Evolutionary conservation across 2,888 invertebrate genomes (phyloP), one percentile per base, ranked within the genome.

Genomic region (Pristionchus japonicus): DNA sequence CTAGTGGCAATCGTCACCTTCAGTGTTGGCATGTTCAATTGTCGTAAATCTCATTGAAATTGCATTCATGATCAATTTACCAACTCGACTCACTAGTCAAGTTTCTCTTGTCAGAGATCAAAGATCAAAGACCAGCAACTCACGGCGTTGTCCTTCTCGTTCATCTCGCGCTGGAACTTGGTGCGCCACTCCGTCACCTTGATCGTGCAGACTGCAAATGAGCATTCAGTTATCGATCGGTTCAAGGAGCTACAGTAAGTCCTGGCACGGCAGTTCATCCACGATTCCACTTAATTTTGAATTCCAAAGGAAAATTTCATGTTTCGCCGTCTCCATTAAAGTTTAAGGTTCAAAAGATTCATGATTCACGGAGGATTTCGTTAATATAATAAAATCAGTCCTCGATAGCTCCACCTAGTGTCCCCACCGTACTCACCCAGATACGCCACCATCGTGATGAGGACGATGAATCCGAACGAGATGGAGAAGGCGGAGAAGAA

Each of bases 151-250:
- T 99, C 98, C 0, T 97, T 97, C 47, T 96, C 95, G 95, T 99
- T 99, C 98, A 98, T 98, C 9, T 97, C 96, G 52, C 98, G 96
- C 92, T 98, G 97, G 95, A 96, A 99, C 95, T 98, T 97, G 0
- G 98, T 99, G 23, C 99, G 96, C 99, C 99, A 99, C 95, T 99
- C 98, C 0, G 99, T 99, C n/a, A 99, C 96, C 27, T 95, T 95
- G 93, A 99, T 96, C 0, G 99, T 99, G 20, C 96, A 96, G 94
- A 96, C 70, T 86, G 74, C 37, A 64, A 64, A 70, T 37, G 4
- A 0, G 37, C 2, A 82, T 0, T 57, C 3, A 47, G n/a, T 57
- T 67, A 47, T 70, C 70, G 61, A 40, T 67, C 1, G 23, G 70
- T 43, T 47, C 6, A 34, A 67, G n/a, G 17, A 84, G 49, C 17